Evolutionary conservation across 92 coral and sea anemone species (phyloP).

Genomic region (Plumapathes pennacea): DNA sequence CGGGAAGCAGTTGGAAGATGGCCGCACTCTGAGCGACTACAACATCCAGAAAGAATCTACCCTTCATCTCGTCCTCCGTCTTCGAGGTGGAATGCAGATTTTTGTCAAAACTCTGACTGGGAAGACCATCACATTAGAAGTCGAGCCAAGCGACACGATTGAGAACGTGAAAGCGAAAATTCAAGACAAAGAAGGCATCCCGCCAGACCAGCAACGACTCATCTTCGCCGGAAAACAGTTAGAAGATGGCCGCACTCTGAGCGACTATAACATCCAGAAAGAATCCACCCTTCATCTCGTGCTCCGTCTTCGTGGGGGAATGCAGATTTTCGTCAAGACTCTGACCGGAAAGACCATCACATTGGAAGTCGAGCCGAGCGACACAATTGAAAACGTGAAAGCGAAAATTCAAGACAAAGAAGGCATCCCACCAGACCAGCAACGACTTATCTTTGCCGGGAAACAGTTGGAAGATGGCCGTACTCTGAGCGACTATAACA

Average conservation of each 20-base stretch:
- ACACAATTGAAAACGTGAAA: conserved; percentile 90
- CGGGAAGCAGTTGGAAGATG: conserved; percentile 76
- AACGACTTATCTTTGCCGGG: conserved; percentile 84
- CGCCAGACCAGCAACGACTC: conserved; percentile 87
- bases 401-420: conserved; percentile 95
- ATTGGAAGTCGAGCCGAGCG: conserved; percentile 90
- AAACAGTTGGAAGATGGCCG: conserved; percentile 90
- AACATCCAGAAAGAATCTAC: conserved; percentile 88
- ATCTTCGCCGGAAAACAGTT: conserved; percentile 79
- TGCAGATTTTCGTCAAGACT: conserved; percentile 77
- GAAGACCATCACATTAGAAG: conserved; percentile 82
- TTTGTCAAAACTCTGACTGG: conserved; percentile 75
- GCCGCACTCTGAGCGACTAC: conserved; percentile 72
- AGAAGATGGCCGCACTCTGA: conserved; percentile 72
- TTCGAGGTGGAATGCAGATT: conserved; percentile 76
- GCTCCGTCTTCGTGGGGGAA: conserved; percentile 69
- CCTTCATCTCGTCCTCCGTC: conserved; percentile 72
- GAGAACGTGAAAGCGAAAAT: conserved; percentile 87
- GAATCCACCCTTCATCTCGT: conserved; percentile 80
- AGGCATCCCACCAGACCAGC: conserved; percentile 95
- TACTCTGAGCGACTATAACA: conserved; percentile 85
- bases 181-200: conserved; percentile 94
- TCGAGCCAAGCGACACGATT: conserved; percentile 90
- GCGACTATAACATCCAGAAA: conserved; percentile 90
- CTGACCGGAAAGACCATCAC: conserved; percentile 83